Base-by-base conservation (phyloP, 1,140 invertebrate species). In the Adoxophyes honmai region DNA sequence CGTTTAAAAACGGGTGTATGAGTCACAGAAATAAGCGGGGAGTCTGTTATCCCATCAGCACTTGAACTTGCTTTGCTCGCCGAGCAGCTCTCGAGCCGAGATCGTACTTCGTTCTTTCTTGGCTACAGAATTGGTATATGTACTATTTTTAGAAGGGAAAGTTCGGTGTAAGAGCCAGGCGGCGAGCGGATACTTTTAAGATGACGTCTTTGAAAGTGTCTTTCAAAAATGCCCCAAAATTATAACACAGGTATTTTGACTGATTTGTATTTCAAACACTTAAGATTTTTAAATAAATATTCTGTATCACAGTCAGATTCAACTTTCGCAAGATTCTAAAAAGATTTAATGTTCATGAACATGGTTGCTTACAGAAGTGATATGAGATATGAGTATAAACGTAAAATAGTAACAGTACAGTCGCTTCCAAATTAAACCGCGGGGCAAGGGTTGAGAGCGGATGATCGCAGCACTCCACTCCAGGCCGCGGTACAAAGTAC, bases 381-480 rank as follows among this genome's bases (percentile, higher is more conserved):
- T n/a, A n/a, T n/a, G n/a, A n/a, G n/a, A n/a, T n/a, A n/a, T n/a
- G n/a, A n/a, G n/a, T n/a, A n/a, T n/a, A n/a, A n/a, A n/a, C n/a
- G n/a, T n/a, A n/a, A 28, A 28, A 28, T 28, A 28, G 21, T 28
- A 28, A 6, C 6, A 3, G 21, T 28, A 6, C 16, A 11, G 3
- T 1, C 42, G 10, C 42, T 11, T 48, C 1, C 21, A 14, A 28
- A n/a, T 48, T 48, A 11, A 6, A 18, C 18, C 42, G n/a, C n/a
- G n/a, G 8, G 10, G 21, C 21, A 28, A 28, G 21, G 21, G 21
- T 48, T 11, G 1, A 13, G 16, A 38, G 10, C 6, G 42, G 42
- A 48, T 48, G 42, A 48, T 33, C 42, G n/a, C 42, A 48, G 18
- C n/a, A n/a, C 21, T 48, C 42, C 21, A 28, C 21, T 28, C 21